These are phyloP conservation scores for Platycheirus albimanus DNA, from an alignment of 2,888 invertebrate species.

Conservation along the genomic window DNA sequence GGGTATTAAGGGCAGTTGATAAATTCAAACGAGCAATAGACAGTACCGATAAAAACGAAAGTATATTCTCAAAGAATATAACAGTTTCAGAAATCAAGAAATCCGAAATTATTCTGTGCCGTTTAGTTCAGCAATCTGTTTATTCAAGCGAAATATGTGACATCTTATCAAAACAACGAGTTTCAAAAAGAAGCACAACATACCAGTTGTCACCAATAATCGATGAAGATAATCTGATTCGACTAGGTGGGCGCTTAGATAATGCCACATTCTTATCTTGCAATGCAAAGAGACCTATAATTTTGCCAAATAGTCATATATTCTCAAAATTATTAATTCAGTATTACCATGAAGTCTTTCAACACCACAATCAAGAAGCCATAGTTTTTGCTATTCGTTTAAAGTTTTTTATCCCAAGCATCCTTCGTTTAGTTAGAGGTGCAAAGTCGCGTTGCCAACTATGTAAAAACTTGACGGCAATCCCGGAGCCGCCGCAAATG, in stretches of 20 bases:
- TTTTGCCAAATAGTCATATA: constrained; percentile 5
- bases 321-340: constrained; percentile 42
- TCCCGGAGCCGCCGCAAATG: constrained; percentile 71
- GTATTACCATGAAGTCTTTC: constrained; percentile 56
- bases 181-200: too few relatives aligned
- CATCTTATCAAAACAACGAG: too few relatives aligned
- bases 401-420: constrained; percentile 51
- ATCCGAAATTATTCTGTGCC: too few relatives aligned
- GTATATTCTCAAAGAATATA: too few relatives aligned
- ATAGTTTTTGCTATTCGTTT: constrained; percentile 32
- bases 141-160: too few relatives aligned
- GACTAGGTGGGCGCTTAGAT: constrained; percentile 35
- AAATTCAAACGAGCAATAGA: too few relatives aligned
- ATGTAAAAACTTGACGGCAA: constrained; percentile 23
- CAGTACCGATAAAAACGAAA: too few relatives aligned
- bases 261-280: constrained; percentile 30
- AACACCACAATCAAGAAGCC: constrained; percentile 62
- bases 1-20: too few relatives aligned
- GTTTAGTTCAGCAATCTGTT: too few relatives aligned
- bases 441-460: constrained; percentile 41
- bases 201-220: too few relatives aligned
- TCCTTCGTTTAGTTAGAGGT: constrained; percentile 17
- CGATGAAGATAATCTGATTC: too few relatives aligned
- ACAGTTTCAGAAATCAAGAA: too few relatives aligned
- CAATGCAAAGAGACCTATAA: neutral